Percentiles rank a stretch among this genome's conserved stretches.
These are phyloP conservation scores for Brachymystax lenok DNA, from an alignment of 2,797 vertebrate species.

Conservation along the genomic window DNA sequence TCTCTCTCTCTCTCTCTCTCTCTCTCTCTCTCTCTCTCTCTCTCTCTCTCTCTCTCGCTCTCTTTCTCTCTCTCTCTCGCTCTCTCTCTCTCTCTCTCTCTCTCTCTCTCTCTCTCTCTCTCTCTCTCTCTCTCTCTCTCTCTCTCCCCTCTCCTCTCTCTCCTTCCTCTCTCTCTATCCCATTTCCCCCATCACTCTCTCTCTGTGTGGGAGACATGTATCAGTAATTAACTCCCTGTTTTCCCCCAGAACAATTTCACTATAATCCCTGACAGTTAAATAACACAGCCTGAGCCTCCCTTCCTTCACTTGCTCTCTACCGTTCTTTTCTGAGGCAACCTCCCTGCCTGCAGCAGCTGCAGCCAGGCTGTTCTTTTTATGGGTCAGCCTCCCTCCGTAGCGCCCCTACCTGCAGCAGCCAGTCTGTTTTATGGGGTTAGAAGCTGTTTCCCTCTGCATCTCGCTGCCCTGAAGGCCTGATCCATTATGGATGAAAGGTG, in stretches of 20 bases:
- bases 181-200: not conserved
- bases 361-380: not conserved
- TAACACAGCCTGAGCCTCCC: constrained; percentile 45
- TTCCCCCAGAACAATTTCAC: constrained; percentile 1
- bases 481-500: constrained; percentile 66
- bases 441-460: not conserved
- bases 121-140: not conserved
- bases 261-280: constrained; percentile 45
- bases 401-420: constrained; percentile 52
- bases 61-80: not conserved
- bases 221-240: constrained; percentile 60
- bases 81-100: too few relatives aligned
- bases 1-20: too few relatives aligned
- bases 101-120: not conserved
- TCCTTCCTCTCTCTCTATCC: not conserved
- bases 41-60: constrained; percentile 18
- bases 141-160: not conserved
- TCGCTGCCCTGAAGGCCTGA: constrained; percentile 59
- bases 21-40: too few relatives aligned
- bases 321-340: constrained; percentile 58
- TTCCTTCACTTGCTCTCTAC: not conserved
- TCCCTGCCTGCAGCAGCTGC: constrained; percentile 46
- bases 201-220: constrained; percentile 31
- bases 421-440: constrained; percentile 49
- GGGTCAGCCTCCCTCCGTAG: not conserved